phyloP scores from a whole-genome alignment of 2,797 vertebrate species.

The Chelon labrosus region DNA sequence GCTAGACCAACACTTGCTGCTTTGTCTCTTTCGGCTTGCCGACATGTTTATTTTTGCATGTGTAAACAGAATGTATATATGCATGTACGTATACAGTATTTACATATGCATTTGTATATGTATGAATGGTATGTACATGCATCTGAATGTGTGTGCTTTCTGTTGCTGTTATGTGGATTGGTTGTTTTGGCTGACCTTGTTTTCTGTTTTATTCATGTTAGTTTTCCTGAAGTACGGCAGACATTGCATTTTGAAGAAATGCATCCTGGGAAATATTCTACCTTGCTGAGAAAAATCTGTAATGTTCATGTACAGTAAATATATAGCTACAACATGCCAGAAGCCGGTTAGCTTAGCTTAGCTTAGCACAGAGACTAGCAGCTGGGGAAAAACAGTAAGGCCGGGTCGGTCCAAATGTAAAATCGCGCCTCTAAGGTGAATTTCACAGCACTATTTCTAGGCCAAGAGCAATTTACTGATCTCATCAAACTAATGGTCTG shows the following conservation, averaged over 20 bases:
- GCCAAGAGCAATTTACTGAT: too few relatives aligned
- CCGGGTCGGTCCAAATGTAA: not conserved
- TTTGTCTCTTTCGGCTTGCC: conserved; percentile 20
- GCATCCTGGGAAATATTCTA: conserved; percentile 2
- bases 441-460: too few relatives aligned
- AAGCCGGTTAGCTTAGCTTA: not conserved
- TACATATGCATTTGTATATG: conserved; percentile 16
- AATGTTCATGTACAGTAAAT: not conserved
- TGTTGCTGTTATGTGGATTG: not conserved
- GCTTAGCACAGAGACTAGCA: not conserved
- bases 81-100: conserved; percentile 20
- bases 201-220: not conserved
- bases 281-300: not conserved
- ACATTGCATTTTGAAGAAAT: not conserved
- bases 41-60: conserved; percentile 32
- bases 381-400: too few relatives aligned
- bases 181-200: not conserved
- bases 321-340: not conserved
- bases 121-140: conserved; percentile 12
- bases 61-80: conserved; percentile 11
- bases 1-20: conserved; percentile 51
- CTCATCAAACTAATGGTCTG: not conserved
- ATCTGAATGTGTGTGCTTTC: conserved; percentile 8
- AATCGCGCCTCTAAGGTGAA: too few relatives aligned
- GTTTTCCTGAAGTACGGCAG: not conserved